Conservation (phyloP, 2,888 invertebrate genomes). For the Octodonta nipae region DNA sequence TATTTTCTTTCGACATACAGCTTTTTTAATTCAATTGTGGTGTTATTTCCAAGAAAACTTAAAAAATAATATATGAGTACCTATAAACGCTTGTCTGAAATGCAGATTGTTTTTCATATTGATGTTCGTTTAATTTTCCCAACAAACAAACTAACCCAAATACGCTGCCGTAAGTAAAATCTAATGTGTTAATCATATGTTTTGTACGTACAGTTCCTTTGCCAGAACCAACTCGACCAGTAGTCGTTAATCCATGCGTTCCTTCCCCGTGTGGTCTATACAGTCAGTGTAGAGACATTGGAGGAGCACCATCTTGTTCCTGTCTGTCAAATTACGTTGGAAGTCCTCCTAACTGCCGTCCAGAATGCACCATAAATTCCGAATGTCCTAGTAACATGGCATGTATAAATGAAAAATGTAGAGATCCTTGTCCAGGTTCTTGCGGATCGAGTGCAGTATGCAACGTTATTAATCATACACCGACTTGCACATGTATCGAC, state of each 20-base stretch:
- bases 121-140: no score
- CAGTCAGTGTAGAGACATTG: constrained; percentile 55
- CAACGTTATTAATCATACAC: constrained; percentile 60
- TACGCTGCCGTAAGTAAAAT: background rate
- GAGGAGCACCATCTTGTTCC: constrained; percentile 55
- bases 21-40: no score
- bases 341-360: constrained; percentile 62
- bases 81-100: no score
- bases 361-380: constrained; percentile 62
- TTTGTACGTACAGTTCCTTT: constrained; percentile 21
- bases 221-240: constrained; percentile 20
- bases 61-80: no score
- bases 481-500: constrained; percentile 57
- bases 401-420: constrained; percentile 59
- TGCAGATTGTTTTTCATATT: no score
- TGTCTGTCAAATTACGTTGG: constrained; percentile 59
- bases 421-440: constrained; percentile 63
- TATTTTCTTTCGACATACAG: no score
- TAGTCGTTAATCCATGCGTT: constrained; percentile 51
- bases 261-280: constrained; percentile 71
- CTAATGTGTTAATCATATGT: constrained; percentile 2
- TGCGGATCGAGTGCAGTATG: constrained; percentile 63
- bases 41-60: no score
- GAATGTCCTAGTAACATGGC: constrained; percentile 60
- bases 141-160: no score